These are phyloP conservation scores for Dysmachus trigonus DNA, from an alignment of 2,888 invertebrate species.

Conservation along the genomic window DNA sequence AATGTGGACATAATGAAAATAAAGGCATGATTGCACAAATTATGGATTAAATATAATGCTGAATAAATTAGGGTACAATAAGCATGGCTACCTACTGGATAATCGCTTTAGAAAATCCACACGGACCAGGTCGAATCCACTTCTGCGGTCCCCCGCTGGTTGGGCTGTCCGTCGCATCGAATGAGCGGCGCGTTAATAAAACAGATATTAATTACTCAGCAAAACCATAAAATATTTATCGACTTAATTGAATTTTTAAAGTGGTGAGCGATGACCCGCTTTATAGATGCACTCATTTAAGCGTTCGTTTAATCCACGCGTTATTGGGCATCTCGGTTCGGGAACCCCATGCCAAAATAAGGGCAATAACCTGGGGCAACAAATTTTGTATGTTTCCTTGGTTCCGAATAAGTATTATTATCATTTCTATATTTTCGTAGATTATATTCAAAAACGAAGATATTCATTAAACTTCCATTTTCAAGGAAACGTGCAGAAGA, in stretches of 20 bases:
- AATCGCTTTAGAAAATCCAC: background rate
- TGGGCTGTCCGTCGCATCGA: background rate
- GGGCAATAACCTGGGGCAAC: too few species aligned
- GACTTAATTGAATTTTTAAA: background rate
- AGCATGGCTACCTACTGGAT: background rate
- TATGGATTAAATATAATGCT: background rate
- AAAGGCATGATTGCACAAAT: background rate
- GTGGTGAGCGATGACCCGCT: background rate
- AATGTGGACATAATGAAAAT: background rate
- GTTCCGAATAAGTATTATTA: too few species aligned
- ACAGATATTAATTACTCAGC: constrained; percentile 2
- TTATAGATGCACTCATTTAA: background rate
- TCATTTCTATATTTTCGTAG: too few species aligned
- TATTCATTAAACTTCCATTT: too few species aligned
- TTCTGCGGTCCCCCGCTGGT: background rate
- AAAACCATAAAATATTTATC: background rate
- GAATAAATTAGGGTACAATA: background rate
- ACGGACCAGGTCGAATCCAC: background rate
- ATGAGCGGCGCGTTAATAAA: background rate
- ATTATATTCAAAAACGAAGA: too few species aligned
- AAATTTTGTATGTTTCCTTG: too few species aligned
- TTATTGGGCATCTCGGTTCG: background rate
- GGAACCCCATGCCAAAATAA: background rate
- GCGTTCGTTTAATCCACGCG: background rate
- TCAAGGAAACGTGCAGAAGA: too few species aligned